These are phyloP conservation scores for Ephydatia muelleri DNA, from an alignment of 37 sponge, comb jelly and placozoan genomes.

Conservation along the genomic window DNA sequence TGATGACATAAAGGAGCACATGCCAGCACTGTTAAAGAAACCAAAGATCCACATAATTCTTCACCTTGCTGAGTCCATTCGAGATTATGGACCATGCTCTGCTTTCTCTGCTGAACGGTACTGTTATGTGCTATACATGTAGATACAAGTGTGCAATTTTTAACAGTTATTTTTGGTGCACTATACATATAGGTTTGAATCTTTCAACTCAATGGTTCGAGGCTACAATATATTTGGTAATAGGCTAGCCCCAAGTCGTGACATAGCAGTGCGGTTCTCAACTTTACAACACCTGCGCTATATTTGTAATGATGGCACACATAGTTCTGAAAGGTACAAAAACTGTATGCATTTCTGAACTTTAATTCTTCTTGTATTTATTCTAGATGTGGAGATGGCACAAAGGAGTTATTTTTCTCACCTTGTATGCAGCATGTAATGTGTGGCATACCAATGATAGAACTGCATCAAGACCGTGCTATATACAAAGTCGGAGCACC, in stretches of 20 bases:
- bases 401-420: too few relatives aligned
- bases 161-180: too few relatives aligned
- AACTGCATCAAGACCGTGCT: too few relatives aligned
- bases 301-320: conserved; percentile 17
- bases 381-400: too few relatives aligned
- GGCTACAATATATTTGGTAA: conserved; percentile 36
- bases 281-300: conserved; percentile 9
- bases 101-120: conserved; percentile 59
- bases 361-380: too few relatives aligned
- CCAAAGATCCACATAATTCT: conserved; percentile 46
- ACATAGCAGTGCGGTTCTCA: conserved; percentile 25
- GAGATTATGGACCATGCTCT: conserved; percentile 46
- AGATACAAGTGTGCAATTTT: neutral
- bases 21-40: conserved; percentile 14
- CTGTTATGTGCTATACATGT: too few relatives aligned
- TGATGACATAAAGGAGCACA: neutral
- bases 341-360: too few relatives aligned
- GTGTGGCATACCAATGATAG: too few relatives aligned
- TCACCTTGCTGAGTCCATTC: conserved; percentile 37
- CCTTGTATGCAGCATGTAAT: too few relatives aligned
- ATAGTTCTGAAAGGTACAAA: too few relatives aligned
- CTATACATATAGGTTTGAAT: conserved; percentile 46
- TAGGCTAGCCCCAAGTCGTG: conserved; percentile 46
- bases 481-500: too few relatives aligned
- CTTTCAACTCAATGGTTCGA: conserved; percentile 33